A percentile compares a stretch with the other conserved stretches of the same genome.
phyloP scores from a whole-genome alignment of 2,797 vertebrate genomes.

The Sebastiscus albofasciatus region DNA sequence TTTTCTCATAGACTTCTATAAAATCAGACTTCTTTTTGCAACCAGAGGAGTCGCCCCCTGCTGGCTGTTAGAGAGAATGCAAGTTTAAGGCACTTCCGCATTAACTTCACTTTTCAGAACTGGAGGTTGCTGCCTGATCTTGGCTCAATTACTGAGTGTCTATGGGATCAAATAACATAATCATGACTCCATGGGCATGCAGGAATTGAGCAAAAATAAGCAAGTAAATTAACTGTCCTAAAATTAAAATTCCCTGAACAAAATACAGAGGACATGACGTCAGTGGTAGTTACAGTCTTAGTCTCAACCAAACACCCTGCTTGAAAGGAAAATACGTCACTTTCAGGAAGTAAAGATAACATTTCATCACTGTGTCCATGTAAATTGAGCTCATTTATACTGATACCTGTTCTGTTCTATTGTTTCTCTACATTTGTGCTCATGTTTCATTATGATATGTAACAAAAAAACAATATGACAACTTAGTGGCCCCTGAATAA shows the following conservation, averaged over 20 bases:
- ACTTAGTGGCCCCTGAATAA: not conserved
- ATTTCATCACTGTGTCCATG: not conserved
- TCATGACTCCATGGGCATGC: not conserved
- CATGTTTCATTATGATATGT: not conserved
- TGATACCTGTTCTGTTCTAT: not conserved
- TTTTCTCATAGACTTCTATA: too few species aligned
- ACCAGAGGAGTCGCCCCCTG: too few species aligned
- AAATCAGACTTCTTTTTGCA: too few species aligned
- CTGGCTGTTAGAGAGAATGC: too few species aligned
- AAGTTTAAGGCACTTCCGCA: too few species aligned
- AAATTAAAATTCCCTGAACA: not conserved
- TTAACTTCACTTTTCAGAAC: too few species aligned
- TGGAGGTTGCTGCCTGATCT: too few species aligned
- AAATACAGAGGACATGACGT: not conserved
- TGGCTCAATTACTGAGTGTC: not conserved
- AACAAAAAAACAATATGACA: not conserved
- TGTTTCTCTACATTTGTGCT: not conserved
- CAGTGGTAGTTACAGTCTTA: not conserved
- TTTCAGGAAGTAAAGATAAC: not conserved
- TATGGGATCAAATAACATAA: not conserved
- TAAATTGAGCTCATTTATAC: not conserved
- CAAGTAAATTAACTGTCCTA: not conserved
- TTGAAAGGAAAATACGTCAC: not conserved
- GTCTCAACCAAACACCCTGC: too few species aligned
- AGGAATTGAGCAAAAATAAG: too few species aligned